A percentile compares a stretch with the other conserved stretches of the same genome.
Evolutionary conservation across 2,113 vertebrate species (phyloP).

Genomic region (Hassar affinis): DNA sequence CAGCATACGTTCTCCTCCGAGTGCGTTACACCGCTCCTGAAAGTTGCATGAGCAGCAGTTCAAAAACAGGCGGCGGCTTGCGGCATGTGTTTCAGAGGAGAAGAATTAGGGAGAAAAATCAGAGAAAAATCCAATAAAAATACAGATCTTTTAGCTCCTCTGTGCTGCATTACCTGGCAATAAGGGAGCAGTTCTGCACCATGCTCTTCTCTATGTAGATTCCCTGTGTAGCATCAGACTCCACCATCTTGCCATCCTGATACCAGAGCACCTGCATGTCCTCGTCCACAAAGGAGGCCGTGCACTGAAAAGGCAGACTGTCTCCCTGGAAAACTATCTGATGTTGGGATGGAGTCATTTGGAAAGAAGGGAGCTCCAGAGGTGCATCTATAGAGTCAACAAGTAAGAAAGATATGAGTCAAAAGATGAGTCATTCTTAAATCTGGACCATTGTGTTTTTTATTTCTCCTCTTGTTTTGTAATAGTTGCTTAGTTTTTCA

Average conservation of each 20-base stretch:
- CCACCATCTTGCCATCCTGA: constrained; percentile 91
- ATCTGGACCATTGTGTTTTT: neutral
- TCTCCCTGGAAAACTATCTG: constrained; percentile 98
- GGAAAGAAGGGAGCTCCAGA: constrained; percentile 92
- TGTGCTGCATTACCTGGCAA: constrained; percentile 80
- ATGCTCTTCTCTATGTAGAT: constrained; percentile 94
- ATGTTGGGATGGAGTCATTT: constrained; percentile 90
- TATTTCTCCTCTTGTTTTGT: neutral
- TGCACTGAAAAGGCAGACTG: constrained; percentile 94
- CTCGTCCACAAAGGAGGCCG: constrained; percentile 91
- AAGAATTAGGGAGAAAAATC: too few relatives aligned
- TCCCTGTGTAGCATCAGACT: constrained; percentile 87
- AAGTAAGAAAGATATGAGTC: neutral
- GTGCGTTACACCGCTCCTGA: too few relatives aligned
- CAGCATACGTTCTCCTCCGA: too few relatives aligned
- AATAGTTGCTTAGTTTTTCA: neutral
- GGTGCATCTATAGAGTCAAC: constrained; percentile 78
- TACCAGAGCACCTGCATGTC: constrained; percentile 98
- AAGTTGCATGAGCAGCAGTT: too few relatives aligned
- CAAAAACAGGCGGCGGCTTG: too few relatives aligned
- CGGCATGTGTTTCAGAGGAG: too few relatives aligned
- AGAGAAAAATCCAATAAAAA: too few relatives aligned
- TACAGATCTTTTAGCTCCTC: neutral
- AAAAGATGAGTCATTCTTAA: neutral
- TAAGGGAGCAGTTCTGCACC: constrained; percentile 96